These are phyloP conservation scores for Orthosia gracilis DNA, from an alignment of 2,888 invertebrate genomes.

Conservation along the genomic window DNA sequence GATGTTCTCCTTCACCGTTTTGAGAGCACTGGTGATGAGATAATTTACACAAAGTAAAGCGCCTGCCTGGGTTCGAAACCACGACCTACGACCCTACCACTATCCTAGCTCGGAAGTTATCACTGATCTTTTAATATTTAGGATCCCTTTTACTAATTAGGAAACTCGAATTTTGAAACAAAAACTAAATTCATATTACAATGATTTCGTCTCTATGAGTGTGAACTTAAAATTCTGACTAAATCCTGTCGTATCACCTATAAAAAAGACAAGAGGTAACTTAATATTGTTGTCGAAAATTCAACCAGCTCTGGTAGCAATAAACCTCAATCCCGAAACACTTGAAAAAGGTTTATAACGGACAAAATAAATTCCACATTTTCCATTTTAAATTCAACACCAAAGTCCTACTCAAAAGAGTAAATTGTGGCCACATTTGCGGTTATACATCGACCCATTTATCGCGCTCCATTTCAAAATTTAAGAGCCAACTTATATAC, in stretches of 20 bases:
- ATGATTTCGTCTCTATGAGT: no score
- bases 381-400: slow-evolving; percentile 33
- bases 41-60: no score
- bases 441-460: slow-evolving; percentile 51
- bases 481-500: slow-evolving; percentile 49
- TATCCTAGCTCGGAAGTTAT: no score
- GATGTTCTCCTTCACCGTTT: no score
- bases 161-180: background rate
- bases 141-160: no score
- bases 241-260: background rate
- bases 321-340: background rate
- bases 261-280: background rate
- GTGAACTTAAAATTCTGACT: background rate
- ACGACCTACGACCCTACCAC: no score
- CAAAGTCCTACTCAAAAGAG: slow-evolving; percentile 24
- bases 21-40: no score
- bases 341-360: slow-evolving; percentile 14
- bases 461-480: slow-evolving; percentile 39
- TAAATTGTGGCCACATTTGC: slow-evolving; percentile 38
- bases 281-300: background rate
- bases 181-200: background rate
- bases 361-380: slow-evolving; percentile 18
- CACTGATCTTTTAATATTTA: no score
- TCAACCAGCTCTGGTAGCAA: background rate
- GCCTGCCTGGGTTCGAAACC: no score